Evolutionary conservation across 2,113 vertebrate species (phyloP).

Genomic region (Ctenodactylus gundi): DNA sequence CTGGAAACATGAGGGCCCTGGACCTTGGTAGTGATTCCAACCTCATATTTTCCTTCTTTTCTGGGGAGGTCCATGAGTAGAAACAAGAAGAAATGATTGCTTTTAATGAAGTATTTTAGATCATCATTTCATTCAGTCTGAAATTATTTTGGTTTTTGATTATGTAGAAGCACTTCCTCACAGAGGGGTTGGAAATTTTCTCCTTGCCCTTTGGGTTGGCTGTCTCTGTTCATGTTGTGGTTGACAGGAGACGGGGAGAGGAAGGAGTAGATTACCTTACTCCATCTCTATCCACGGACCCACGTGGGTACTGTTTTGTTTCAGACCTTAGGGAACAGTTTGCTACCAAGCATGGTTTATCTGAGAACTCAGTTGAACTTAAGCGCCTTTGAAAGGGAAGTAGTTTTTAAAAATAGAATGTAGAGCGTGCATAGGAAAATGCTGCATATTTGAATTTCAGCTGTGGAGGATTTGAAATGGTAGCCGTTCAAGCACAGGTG

Average conservation of each 20-base stretch:
- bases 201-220: no score
- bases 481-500: background rate
- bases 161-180: background rate
- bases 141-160: background rate
- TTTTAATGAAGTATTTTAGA: background rate
- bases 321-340: background rate
- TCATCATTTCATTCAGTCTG: background rate
- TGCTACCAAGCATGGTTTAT: background rate
- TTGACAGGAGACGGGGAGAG: background rate
- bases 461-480: background rate
- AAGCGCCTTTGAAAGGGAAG: background rate
- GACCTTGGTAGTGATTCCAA: background rate
- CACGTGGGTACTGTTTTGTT: rapidly evolving
- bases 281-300: background rate
- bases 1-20: background rate
- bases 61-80: background rate
- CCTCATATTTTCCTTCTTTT: background rate
- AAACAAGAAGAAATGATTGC: background rate
- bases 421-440: background rate
- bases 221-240: background rate
- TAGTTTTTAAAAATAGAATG: background rate
- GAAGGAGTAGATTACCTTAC: rapidly evolving
- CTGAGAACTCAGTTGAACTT: background rate
- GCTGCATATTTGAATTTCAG: background rate
- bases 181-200: background rate